Conservation (phyloP, 2,888 invertebrate species). For the Micoletzkya japonica region DNA sequence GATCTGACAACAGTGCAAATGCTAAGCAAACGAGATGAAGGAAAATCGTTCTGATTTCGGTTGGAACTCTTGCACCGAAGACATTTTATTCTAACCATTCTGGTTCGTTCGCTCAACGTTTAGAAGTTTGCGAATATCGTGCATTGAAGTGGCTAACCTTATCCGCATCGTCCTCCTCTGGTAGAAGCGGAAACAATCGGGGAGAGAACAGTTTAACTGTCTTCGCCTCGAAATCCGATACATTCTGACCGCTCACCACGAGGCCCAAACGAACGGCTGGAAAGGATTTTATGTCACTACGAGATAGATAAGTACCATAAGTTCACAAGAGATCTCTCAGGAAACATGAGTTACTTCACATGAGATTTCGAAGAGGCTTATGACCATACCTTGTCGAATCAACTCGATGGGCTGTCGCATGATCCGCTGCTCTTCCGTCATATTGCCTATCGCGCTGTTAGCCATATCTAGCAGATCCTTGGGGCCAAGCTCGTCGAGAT, state of each 20-base stretch:
- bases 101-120: no score
- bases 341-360: no score
- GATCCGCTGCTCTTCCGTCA: slow-evolving; percentile 41
- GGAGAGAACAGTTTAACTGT: slow-evolving; percentile 58
- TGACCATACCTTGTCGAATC: slow-evolving; percentile 50
- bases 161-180: slow-evolving; percentile 47
- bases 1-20: no score
- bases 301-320: no score
- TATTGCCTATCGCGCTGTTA: slow-evolving; percentile 31
- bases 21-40: no score
- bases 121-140: no score
- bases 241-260: slow-evolving; percentile 54
- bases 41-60: no score
- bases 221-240: slow-evolving; percentile 57
- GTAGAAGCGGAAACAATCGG: slow-evolving; percentile 53
- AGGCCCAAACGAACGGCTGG: slow-evolving; percentile 45
- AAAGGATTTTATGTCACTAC: slow-evolving; percentile 24
- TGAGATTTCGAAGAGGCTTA: no score
- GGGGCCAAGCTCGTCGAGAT: slow-evolving; percentile 16
- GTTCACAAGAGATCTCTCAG: no score
- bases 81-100: no score
- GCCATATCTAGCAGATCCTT: slow-evolving; percentile 24
- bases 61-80: no score
- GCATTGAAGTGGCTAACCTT: slow-evolving; percentile 8
- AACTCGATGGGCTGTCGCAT: slow-evolving; percentile 45